phyloP scores from a whole-genome alignment of 2,113 vertebrate species.

The Muntiacus reevesi region DNA sequence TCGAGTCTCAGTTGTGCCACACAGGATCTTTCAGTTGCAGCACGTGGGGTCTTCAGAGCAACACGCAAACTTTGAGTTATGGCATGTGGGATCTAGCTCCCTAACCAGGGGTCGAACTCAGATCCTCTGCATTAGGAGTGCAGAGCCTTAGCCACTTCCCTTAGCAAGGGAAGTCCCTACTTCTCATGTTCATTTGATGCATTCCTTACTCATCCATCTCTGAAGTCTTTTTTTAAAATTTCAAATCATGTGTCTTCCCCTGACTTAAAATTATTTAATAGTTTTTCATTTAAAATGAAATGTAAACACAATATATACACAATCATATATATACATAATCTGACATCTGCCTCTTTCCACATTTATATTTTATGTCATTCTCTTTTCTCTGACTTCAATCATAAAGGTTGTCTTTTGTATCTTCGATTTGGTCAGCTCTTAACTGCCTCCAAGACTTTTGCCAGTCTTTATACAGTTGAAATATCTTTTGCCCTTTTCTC shows the following conservation, averaged over 20 bases:
- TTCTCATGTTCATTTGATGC: background rate
- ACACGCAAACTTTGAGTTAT: background rate
- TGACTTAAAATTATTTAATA: background rate
- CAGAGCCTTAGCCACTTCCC: background rate
- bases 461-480: background rate
- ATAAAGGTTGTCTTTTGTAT: background rate
- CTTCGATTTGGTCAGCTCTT: background rate
- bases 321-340: background rate
- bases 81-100: background rate
- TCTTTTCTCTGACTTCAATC: background rate
- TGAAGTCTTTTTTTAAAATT: background rate
- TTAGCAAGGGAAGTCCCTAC: background rate
- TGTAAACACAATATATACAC: background rate
- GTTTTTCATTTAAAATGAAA: slow-evolving; percentile 12
- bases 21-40: background rate
- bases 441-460: background rate
- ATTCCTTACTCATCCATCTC: background rate
- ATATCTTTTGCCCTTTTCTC: background rate
- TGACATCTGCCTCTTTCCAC: background rate
- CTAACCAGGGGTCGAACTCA: background rate
- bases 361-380: background rate
- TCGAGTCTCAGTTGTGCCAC: fast-evolving
- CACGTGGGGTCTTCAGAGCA: background rate
- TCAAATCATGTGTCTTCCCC: background rate
- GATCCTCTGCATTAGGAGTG: background rate